A percentile compares a stretch with the other conserved stretches of the same genome.
These are phyloP conservation scores for Kryptolebias ocellatus DNA, from an alignment of 2,797 vertebrate species.

Conservation along the genomic window DNA sequence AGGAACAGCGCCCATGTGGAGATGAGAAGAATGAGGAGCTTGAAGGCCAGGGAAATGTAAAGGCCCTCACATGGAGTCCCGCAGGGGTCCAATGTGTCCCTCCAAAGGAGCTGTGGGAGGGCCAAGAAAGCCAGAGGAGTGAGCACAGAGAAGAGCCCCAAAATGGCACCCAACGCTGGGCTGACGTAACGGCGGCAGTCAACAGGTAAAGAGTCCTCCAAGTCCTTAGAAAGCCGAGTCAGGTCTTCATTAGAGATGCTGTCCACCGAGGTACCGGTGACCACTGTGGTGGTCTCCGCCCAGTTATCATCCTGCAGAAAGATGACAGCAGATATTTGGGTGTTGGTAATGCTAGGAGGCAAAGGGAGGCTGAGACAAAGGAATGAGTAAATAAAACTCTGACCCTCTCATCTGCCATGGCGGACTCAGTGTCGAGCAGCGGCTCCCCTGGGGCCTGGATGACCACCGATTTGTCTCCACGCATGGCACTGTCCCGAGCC, in stretches of 20 bases:
- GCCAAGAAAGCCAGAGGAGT: slow-evolving; percentile 90
- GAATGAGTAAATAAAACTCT: slow-evolving; percentile 15
- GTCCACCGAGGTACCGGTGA: slow-evolving; percentile 92
- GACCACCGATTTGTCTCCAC: slow-evolving; percentile 90
- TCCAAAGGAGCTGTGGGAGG: slow-evolving; percentile 90
- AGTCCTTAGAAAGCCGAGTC: slow-evolving; percentile 87
- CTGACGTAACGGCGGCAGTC: slow-evolving; percentile 87
- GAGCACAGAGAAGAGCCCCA: slow-evolving; percentile 87
- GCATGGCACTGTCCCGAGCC: slow-evolving; percentile 84
- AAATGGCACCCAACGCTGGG: slow-evolving; percentile 73
- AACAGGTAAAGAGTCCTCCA: slow-evolving; percentile 86
- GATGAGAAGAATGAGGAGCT: slow-evolving; percentile 90
- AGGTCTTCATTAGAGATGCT: slow-evolving; percentile 93
- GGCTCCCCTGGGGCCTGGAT: slow-evolving; percentile 92
- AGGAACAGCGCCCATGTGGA: slow-evolving; percentile 93
- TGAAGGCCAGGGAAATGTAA: slow-evolving; percentile 93
- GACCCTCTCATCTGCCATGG: slow-evolving; percentile 90
- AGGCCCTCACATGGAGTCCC: slow-evolving; percentile 92
- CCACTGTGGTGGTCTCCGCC: slow-evolving; percentile 92
- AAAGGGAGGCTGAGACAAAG: rapidly evolving
- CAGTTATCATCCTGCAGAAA: slow-evolving; percentile 90
- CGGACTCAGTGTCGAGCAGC: slow-evolving; percentile 89
- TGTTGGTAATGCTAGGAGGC: background rate
- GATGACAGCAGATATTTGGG: background rate
- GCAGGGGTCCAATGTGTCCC: slow-evolving; percentile 86